Conservation (phyloP, 2,888 invertebrate species). For the Drosophila planitibia region DNA sequence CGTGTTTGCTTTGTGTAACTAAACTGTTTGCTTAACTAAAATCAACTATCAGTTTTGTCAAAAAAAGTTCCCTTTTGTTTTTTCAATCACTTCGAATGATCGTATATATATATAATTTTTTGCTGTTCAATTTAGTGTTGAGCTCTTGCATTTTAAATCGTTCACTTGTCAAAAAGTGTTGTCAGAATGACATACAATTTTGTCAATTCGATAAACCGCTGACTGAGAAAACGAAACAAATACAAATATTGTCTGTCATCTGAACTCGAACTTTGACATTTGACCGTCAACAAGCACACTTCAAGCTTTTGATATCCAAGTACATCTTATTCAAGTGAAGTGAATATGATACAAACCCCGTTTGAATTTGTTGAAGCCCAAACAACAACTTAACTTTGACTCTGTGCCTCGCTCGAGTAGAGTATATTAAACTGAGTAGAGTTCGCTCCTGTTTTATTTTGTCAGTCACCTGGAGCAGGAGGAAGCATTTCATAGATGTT, state of each 20-base stretch:
- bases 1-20: neutral
- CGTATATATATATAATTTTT: neutral
- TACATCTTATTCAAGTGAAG: neutral
- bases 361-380: neutral
- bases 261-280: neutral
- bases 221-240: neutral
- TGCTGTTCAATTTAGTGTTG: neutral
- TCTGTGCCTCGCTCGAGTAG: neutral
- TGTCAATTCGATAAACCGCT: neutral
- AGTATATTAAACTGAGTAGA: neutral
- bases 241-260: neutral
- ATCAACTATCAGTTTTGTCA: neutral
- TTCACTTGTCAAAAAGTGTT: neutral
- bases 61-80: neutral
- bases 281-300: neutral
- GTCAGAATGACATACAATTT: conserved; percentile 1
- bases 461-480: conserved; percentile 22
- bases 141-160: neutral
- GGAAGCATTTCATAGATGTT: conserved; percentile 58
- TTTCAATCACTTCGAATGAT: too few species aligned
- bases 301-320: neutral
- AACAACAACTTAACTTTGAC: neutral
- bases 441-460: conserved; percentile 43
- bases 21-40: neutral
- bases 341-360: neutral